Evolutionary conservation across 2,797 vertebrate species (phyloP), one percentile per base, ranked within the genome.

Genomic region (Chaunax sp.): DNA sequence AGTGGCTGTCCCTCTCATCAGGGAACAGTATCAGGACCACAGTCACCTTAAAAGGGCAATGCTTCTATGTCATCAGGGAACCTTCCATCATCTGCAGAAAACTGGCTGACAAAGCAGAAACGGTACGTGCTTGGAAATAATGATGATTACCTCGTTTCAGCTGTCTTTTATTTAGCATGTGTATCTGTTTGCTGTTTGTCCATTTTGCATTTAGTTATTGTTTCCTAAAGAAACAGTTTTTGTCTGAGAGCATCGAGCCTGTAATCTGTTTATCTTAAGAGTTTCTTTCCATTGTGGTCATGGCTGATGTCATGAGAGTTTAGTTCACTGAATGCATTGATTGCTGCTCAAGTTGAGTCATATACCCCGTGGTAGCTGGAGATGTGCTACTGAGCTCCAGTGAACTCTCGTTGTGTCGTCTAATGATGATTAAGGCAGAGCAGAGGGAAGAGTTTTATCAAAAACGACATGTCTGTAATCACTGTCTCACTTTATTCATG

Each of bases 41-140:
- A 2, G 54, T 45, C 30, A 44, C 90, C 91, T 84, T 91, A 87
- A 87, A 88, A 89, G 90, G 91, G 28, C 56, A 85, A 55, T 52
- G 75, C 69, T 60, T 69, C 77, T 61, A 49, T 76, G 72, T 84
- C 82, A 51, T 70, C 8, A 9, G 25, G 41, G 71, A 73, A 63
- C 37, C 63, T 83, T 79, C 71, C 63, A 57, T 60, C 61, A 71
- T 64, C 73, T 62, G 25, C 45, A 8, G 45, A 56, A 52, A 60
- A 71, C 53, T 59, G 44, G 44, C 55, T 55, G 23, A 63, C 26
- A 67, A 44, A 23, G 62, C 66, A 56, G 50, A 80, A 69, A 80
- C 40, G 88, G 91, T 91, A 89, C 78, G 90, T 91, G 84, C 65
- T 25, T 44, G 22, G n/a, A 54, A 38, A 72, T 76, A 77, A 51